Conservation (phyloP, 2,888 invertebrate genomes). For the Beris chalybata region DNA sequence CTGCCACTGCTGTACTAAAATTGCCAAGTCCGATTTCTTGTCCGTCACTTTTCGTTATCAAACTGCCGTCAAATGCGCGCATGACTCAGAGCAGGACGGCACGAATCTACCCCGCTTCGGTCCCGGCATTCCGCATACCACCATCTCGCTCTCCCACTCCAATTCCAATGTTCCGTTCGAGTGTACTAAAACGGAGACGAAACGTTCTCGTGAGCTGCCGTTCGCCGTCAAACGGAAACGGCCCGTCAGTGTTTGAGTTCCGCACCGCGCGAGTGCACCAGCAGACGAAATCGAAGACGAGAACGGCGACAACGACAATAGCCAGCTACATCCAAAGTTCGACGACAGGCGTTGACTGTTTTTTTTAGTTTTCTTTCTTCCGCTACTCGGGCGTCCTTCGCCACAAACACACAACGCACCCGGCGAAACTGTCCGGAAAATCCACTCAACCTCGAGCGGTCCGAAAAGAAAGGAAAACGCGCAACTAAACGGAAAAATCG, state of each 20-base stretch:
- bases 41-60: constrained; percentile 10
- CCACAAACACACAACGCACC: too few relatives aligned
- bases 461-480: not conserved
- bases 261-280: constrained; percentile 40
- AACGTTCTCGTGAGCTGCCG: not conserved
- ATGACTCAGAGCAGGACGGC: not conserved
- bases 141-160: constrained; percentile 1
- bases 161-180: not conserved
- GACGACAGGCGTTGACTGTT: constrained; percentile 20
- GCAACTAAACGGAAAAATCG: not conserved
- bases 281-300: constrained; percentile 31
- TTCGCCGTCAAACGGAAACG: not conserved
- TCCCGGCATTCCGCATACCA: not conserved
- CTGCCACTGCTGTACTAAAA: constrained; percentile 12
- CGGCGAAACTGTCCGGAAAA: not conserved
- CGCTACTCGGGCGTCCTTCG: too few relatives aligned
- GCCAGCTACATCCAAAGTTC: constrained; percentile 8
- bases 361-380: constrained; percentile 3
- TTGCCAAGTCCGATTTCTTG: not conserved
- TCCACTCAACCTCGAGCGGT: too few relatives aligned
- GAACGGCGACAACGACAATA: constrained; percentile 25
- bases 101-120: not conserved
- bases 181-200: constrained; percentile 23
- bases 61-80: constrained; percentile 4
- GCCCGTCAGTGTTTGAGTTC: constrained; percentile 39